Evolutionary conservation across 2,888 invertebrate genomes (phyloP).

Genomic region (Polia nebulosa): DNA sequence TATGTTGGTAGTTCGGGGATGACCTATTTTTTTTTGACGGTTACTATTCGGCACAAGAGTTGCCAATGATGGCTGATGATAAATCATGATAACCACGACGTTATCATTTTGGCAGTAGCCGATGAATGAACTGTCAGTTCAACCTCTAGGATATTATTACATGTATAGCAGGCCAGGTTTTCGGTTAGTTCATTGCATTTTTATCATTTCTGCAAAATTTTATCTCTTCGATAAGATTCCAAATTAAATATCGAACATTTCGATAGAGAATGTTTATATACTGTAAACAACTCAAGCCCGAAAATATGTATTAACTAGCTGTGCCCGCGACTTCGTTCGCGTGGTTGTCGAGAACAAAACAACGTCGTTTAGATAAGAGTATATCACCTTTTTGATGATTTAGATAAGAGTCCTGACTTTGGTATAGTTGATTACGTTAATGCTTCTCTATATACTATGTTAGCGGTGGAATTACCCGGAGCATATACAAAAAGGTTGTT

Average conservation of each 20-base stretch:
- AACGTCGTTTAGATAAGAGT: no score
- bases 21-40: conserved; percentile 4
- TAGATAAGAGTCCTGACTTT: no score
- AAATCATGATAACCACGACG: conserved; percentile 3
- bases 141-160: neutral
- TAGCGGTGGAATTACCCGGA: no score
- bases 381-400: no score
- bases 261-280: conserved; percentile 13
- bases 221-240: conserved; percentile 25
- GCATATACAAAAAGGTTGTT: no score
- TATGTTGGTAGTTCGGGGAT: conserved; percentile 1
- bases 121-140: conserved; percentile 16
- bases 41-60: neutral
- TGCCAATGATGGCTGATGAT: conserved; percentile 20
- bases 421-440: no score
- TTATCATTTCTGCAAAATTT: conserved; percentile 21
- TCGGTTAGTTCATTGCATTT: conserved; percentile 16
- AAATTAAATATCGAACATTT: conserved; percentile 28
- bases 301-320: conserved; percentile 29
- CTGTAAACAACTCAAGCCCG: neutral
- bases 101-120: conserved; percentile 19
- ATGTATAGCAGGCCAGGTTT: neutral
- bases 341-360: no score
- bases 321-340: no score
- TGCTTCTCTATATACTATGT: no score